Conservation (phyloP, 2,113 vertebrate genomes). For the Ailurus styani region DNA sequence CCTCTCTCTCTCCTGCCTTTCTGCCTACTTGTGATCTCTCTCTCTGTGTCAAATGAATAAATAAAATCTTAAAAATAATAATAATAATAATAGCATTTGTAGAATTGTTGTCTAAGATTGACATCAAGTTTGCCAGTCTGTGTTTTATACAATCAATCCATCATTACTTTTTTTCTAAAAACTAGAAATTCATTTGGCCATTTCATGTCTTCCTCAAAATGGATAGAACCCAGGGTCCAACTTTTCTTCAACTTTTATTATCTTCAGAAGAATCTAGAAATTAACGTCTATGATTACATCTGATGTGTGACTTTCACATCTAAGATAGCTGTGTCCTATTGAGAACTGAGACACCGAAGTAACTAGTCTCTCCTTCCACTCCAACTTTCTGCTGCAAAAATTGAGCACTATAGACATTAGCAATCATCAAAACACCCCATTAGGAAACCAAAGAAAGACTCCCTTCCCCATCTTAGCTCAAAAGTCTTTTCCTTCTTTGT, state of each 20-base stretch:
- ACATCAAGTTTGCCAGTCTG: not conserved
- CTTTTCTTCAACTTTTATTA: constrained; percentile 6
- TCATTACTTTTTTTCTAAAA: constrained; percentile 1
- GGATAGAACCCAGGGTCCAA: not conserved
- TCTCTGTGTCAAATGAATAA: too few relatives aligned
- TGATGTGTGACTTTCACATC: not conserved
- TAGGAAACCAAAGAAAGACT: constrained; percentile 26
- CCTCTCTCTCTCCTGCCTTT: too few relatives aligned
- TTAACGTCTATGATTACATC: not conserved
- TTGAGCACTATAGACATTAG: not conserved
- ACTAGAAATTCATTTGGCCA: not conserved
- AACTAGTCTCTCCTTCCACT: not conserved
- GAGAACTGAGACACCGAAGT: not conserved
- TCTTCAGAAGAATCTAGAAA: constrained; percentile 8
- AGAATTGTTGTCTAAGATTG: not conserved
- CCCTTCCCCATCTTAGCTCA: not conserved
- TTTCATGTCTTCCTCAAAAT: not conserved
- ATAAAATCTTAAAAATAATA: too few relatives aligned
- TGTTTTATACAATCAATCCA: not conserved
- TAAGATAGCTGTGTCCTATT: not conserved
- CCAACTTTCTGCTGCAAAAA: not conserved
- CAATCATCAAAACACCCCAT: constrained; percentile 23
- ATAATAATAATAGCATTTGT: not conserved
- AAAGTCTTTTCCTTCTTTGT: constrained; percentile 26
- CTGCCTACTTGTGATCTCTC: too few relatives aligned